Conservation (phyloP, 2,113 vertebrate genomes). For the Prochilodus magdalenae region DNA sequence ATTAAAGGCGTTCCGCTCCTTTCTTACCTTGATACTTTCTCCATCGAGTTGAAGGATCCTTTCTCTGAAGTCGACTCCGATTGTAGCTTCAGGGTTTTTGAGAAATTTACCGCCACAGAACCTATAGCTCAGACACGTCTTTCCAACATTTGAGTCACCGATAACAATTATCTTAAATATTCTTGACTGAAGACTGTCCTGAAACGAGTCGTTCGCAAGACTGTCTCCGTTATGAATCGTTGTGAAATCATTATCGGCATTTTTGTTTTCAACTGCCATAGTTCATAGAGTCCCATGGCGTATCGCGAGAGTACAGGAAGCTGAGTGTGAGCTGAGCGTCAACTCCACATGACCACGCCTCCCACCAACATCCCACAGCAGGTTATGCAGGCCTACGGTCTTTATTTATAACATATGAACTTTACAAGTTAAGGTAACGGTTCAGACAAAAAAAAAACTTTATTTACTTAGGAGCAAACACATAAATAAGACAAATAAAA, state of each 20-base stretch:
- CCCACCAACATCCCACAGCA: neutral
- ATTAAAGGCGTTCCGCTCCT: too few relatives aligned
- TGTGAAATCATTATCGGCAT: conserved; percentile 61
- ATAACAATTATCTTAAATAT: conserved; percentile 80
- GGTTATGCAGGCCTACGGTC: neutral
- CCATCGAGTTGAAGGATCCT: conserved; percentile 73
- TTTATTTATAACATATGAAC: neutral
- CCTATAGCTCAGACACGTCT: conserved; percentile 77
- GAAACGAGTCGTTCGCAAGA: conserved; percentile 58
- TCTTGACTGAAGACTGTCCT: conserved; percentile 54
- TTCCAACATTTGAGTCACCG: conserved; percentile 78
- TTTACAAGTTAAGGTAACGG: neutral
- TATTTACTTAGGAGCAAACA: neutral
- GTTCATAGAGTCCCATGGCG: conserved; percentile 50
- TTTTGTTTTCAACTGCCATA: conserved; percentile 75
- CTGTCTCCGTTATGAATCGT: conserved; percentile 63
- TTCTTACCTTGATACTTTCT: conserved; percentile 74
- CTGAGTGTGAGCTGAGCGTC: neutral
- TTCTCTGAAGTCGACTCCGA: conserved; percentile 80
- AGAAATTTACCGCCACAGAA: conserved; percentile 78
- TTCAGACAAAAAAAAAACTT: neutral
- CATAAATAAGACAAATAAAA: conserved; percentile 15
- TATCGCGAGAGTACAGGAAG: conserved; percentile 69
- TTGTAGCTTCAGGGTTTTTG: conserved; percentile 78
- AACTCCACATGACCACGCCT: neutral